Conservation (phyloP, 2,888 invertebrate genomes). For the Entomobrya multifasciata region DNA sequence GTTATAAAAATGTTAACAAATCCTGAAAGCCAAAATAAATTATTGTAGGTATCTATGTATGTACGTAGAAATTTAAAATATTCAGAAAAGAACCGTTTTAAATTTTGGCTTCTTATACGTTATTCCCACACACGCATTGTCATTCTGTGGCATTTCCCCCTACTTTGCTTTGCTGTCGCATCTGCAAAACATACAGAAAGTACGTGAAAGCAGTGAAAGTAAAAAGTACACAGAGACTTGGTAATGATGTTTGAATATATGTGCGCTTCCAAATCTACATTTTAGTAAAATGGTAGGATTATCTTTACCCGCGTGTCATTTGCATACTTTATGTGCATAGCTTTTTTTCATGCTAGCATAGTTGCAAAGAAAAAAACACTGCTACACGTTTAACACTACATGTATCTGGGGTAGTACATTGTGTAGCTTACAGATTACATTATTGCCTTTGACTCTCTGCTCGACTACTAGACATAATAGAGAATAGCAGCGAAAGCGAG, state of each 20-base stretch:
- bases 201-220: neutral
- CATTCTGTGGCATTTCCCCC: slow-evolving; percentile 10
- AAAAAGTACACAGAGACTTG: slow-evolving; percentile 2
- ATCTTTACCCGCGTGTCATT: slow-evolving; percentile 42
- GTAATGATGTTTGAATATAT: slow-evolving; percentile 12
- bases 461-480: neutral
- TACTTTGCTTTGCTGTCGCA: slow-evolving; percentile 9
- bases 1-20: slow-evolving; percentile 54
- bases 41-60: too few species aligned
- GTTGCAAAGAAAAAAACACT: neutral
- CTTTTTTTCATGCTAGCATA: neutral
- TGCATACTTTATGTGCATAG: slow-evolving; percentile 45
- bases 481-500: slow-evolving; percentile 2
- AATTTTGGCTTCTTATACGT: too few species aligned
- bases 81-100: slow-evolving; percentile 36
- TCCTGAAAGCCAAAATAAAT: neutral
- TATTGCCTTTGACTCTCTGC: neutral
- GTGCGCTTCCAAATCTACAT: neutral
- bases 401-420: neutral
- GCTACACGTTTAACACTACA: neutral
- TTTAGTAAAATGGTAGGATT: slow-evolving; percentile 31
- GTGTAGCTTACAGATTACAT: neutral
- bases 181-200: neutral
- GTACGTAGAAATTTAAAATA: neutral
- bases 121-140: slow-evolving; percentile 9